Evolutionary conservation across 2,113 vertebrate genomes (phyloP).

Genomic region (Cinclus mexicanus): DNA sequence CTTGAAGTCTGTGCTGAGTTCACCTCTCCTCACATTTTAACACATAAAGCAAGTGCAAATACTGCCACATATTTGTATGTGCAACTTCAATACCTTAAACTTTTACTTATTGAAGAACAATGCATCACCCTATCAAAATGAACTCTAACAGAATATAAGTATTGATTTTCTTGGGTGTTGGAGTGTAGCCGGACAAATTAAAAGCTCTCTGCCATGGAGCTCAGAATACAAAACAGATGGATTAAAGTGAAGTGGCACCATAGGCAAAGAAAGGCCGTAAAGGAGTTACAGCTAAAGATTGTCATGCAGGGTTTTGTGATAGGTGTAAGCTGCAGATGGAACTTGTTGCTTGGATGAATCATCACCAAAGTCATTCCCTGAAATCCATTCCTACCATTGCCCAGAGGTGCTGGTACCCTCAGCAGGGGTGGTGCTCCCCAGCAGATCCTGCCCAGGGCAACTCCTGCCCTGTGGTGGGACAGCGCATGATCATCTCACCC

Average conservation of each 20-base stretch:
- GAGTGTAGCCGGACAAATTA: background rate
- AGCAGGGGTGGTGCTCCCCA: background rate
- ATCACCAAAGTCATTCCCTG: background rate
- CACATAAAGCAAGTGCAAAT: background rate
- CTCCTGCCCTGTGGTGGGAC: accelerated
- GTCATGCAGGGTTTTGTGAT: background rate
- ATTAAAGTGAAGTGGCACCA: background rate
- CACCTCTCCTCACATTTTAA: background rate
- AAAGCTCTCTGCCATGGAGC: background rate
- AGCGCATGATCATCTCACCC: background rate
- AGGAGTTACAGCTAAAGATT: background rate
- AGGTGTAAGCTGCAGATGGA: background rate
- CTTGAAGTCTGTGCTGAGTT: background rate
- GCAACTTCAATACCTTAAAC: background rate
- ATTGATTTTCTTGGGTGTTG: constrained; percentile 5
- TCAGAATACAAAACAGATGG: constrained; percentile 1
- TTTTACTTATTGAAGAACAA: constrained; percentile 22
- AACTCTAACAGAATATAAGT: background rate
- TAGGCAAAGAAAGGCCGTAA: background rate
- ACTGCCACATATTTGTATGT: background rate
- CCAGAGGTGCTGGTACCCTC: background rate
- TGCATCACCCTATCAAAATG: constrained; percentile 10
- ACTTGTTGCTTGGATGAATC: background rate
- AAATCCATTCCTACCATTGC: background rate
- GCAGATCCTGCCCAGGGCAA: background rate